Percentiles rank a stretch among this genome's conserved stretches.
phyloP scores from a whole-genome alignment of 2,888 invertebrate species.

The Tribolium freemani region DNA sequence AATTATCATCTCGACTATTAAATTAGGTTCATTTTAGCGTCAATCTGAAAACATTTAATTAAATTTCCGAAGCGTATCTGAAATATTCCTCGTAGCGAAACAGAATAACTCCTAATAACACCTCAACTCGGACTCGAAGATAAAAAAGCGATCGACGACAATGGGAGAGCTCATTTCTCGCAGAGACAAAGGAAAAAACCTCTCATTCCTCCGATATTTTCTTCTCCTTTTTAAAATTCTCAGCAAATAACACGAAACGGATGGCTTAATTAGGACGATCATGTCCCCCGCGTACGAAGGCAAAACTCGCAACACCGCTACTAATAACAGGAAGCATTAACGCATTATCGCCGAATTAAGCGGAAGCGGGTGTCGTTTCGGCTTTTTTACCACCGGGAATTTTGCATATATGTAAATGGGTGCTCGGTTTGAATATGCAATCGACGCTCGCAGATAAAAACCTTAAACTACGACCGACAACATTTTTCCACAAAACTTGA shows the following conservation, averaged over 20 bases:
- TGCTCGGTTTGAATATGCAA: constrained; percentile 30
- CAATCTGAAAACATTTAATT: constrained; percentile 34
- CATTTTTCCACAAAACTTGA: not conserved
- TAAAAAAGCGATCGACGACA: constrained; percentile 27
- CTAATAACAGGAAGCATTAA: constrained; percentile 44
- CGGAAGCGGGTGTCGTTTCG: constrained; percentile 36
- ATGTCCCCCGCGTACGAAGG: not conserved
- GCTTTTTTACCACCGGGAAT: constrained; percentile 31
- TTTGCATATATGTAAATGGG: constrained; percentile 41
- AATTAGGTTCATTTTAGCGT: constrained; percentile 16
- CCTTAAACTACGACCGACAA: not conserved
- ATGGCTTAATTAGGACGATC: constrained; percentile 26
- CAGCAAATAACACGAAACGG: constrained; percentile 16
- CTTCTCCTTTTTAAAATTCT: constrained; percentile 5
- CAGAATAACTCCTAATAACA: constrained; percentile 6
- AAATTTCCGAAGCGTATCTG: constrained; percentile 22
- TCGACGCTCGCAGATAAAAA: constrained; percentile 18
- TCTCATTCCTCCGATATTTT: not conserved
- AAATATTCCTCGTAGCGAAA: constrained; percentile 12
- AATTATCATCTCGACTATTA: constrained; percentile 10
- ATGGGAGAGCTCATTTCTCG: constrained; percentile 4
- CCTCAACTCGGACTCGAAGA: not conserved
- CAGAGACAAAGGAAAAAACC: not conserved
- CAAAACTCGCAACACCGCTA: constrained; percentile 15
- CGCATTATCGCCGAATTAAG: constrained; percentile 42